A percentile compares a stretch with the other conserved stretches of the same genome.
Conservation (phyloP, 2,797 vertebrate species). For the Syngnathus rostellatus region DNA sequence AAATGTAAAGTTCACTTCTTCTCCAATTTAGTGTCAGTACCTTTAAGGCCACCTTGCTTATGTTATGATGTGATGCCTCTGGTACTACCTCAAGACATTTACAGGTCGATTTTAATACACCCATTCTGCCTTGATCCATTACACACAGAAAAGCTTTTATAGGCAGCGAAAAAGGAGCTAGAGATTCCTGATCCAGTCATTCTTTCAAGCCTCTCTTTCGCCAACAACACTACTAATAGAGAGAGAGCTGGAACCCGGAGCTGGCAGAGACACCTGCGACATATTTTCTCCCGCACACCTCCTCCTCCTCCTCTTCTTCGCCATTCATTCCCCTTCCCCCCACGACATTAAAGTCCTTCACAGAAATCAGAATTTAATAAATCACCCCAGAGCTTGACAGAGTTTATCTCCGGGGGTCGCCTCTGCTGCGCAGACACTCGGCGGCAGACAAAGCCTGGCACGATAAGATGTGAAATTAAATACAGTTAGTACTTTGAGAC, state of each 20-base stretch:
- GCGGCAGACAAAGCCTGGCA: slow-evolving; percentile 72
- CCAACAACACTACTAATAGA: slow-evolving; percentile 66
- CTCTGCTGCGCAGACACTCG: slow-evolving; percentile 68
- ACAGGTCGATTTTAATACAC: neutral
- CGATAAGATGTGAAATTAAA: slow-evolving; percentile 80
- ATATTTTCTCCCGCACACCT: slow-evolving; percentile 57
- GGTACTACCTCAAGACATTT: neutral
- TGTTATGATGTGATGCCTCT: neutral
- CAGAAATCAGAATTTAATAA: slow-evolving; percentile 84
- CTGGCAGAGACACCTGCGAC: slow-evolving; percentile 70
- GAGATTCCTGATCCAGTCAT: slow-evolving; percentile 67
- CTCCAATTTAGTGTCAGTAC: neutral
- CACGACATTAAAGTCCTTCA: slow-evolving; percentile 79
- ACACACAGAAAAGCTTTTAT: neutral
- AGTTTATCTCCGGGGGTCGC: slow-evolving; percentile 81
- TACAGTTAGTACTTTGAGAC: slow-evolving; percentile 78
- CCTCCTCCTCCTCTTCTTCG: slow-evolving; percentile 6
- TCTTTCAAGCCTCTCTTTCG: slow-evolving; percentile 54
- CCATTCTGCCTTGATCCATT: neutral
- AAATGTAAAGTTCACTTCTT: neutral
- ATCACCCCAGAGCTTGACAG: slow-evolving; percentile 80
- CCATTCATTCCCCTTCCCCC: slow-evolving; percentile 47
- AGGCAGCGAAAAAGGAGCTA: neutral
- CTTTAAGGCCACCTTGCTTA: neutral
- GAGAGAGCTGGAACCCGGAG: slow-evolving; percentile 64